These are phyloP conservation scores for Misgurnus mizolepis DNA, from an alignment of 2,113 vertebrate species.

Conservation along the genomic window DNA sequence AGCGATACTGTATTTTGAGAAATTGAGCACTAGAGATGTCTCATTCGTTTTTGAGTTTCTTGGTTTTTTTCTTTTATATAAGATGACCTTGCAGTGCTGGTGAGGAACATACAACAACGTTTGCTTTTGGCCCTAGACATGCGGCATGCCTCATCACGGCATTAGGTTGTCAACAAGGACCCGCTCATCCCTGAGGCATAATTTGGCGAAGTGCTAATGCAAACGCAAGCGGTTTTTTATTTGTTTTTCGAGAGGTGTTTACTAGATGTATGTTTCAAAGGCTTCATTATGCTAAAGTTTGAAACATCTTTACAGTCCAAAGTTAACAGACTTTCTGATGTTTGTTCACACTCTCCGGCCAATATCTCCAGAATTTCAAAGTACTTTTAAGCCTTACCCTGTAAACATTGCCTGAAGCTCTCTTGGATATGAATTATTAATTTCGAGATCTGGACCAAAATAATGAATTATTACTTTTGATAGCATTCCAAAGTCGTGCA, in stretches of 20 bases:
- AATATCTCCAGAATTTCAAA: constrained; percentile 39
- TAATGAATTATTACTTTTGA: constrained; percentile 41
- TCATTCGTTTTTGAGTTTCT: neutral
- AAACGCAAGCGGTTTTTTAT: neutral
- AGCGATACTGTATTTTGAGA: constrained; percentile 5
- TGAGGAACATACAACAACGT: neutral
- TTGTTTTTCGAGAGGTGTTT: constrained; percentile 20
- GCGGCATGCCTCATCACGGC: neutral
- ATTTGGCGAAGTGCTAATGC: neutral
- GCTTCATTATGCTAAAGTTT: constrained; percentile 27
- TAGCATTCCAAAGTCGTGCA: constrained; percentile 7
- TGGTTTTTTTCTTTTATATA: neutral
- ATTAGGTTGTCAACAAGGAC: neutral
- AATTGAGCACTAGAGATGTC: neutral
- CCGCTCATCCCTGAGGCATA: neutral
- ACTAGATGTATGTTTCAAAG: constrained; percentile 35
- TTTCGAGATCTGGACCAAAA: constrained; percentile 15
- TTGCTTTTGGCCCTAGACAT: neutral
- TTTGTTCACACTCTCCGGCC: constrained; percentile 10
- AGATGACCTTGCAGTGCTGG: neutral
- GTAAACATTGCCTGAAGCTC: constrained; percentile 44
- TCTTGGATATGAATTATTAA: constrained; percentile 44
- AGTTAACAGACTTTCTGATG: constrained; percentile 40
- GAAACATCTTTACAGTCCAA: constrained; percentile 29
- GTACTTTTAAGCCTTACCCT: constrained; percentile 47